Base-by-base conservation (phyloP, 2,888 invertebrate genomes). In the Trissolcus japonicus region DNA sequence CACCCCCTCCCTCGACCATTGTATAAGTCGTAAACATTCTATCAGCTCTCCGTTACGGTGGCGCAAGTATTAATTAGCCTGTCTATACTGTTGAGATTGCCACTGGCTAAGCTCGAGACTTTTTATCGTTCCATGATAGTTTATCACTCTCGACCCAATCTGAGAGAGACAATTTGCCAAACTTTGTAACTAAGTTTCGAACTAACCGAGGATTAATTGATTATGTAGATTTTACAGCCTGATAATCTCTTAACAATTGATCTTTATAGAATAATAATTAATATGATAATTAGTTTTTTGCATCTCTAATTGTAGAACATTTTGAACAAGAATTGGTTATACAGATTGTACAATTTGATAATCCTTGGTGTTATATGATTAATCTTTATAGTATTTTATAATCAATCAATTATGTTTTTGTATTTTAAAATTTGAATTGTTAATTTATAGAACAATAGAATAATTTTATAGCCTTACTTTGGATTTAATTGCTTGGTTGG, bases 401-500 rank as follows among this genome's bases (percentile, higher is more conserved):
- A 25, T 6, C 25, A 6, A 25, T 0, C 25, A 25, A 25, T 25
- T 25, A 25, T 25, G 4, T 25, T 25, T 25, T 25, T 25, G 4
- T 25, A 25, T 25, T 25, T 21, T 25, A 4, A 25, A 4, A 25
- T 25, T 25, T 25, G 25, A 25, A 25, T 25, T 25, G 4, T 25
- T 25, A 4, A 25, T 25, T 25, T 25, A 25, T 25, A 25, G 25
- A 25, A 25, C 4, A 4, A 4, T 25, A 6, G 25, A 4, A 25
- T 25, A 2, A 6, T 4, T 25, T 25, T 25, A 35, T 35, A 9
- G 35, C 2, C 60, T 60, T 29, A 87, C 85, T 87, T 86, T 50
- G 89, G 83, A 43, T 89, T 87, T 3, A 88, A 82, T 2, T 78
- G 81, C 25, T 83, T 81, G 6, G 89, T 85, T 9, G 88, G 84